phyloP scores from a whole-genome alignment of 2,113 vertebrate genomes.

The Erythrocercus mccallii region DNA sequence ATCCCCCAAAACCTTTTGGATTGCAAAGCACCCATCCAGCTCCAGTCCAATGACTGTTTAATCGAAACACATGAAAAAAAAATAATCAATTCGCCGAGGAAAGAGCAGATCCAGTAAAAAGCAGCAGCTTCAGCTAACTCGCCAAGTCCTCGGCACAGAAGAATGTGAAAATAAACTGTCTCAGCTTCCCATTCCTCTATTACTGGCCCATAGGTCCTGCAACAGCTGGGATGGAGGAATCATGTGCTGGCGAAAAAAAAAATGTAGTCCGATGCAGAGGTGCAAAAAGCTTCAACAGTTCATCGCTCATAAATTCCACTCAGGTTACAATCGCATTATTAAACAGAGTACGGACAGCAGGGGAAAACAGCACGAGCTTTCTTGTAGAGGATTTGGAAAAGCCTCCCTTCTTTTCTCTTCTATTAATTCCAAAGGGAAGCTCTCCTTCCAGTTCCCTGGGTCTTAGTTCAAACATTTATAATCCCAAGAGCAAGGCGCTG shows the following conservation, averaged over 20 bases:
- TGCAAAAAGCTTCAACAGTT: conserved; percentile 8
- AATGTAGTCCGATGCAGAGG: background rate
- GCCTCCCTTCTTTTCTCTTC: background rate
- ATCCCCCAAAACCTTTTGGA: background rate
- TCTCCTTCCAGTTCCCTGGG: conserved; percentile 18
- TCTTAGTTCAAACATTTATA: conserved; percentile 56
- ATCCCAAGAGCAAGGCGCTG: conserved; percentile 30
- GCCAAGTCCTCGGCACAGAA: background rate
- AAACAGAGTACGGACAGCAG: background rate
- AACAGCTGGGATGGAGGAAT: background rate
- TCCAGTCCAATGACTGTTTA: background rate
- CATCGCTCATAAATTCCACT: conserved; percentile 16
- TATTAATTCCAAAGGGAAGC: background rate
- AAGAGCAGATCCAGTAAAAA: conserved; percentile 6
- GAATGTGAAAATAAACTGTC: background rate
- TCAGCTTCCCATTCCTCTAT: conserved; percentile 43
- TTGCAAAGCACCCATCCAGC: conserved; percentile 39
- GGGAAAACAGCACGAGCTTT: background rate
- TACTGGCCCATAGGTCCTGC: background rate
- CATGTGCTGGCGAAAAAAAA: background rate
- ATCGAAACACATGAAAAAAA: background rate
- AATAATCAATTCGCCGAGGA: background rate
- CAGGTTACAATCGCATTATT: conserved; percentile 42
- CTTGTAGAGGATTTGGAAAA: background rate
- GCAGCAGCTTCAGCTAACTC: conserved; percentile 12